These are phyloP conservation scores for Apotomis capreana DNA, from an alignment of 2,888 invertebrate species.

Conservation along the genomic window DNA sequence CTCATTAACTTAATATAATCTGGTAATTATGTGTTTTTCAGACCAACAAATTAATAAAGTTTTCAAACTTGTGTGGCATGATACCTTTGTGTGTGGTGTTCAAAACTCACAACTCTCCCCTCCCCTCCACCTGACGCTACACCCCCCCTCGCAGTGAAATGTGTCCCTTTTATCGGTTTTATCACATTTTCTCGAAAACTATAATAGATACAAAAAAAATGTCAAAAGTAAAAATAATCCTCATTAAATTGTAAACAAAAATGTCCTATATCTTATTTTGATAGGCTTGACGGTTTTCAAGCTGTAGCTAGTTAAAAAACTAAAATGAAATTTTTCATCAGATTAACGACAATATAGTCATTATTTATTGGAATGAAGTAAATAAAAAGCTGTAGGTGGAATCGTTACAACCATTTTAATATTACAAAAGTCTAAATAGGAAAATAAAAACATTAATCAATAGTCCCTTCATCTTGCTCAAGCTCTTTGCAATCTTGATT, in stretches of 20 bases:
- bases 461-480: background rate
- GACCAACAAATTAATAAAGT: background rate
- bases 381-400: constrained; percentile 1
- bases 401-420: background rate
- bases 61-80: constrained; percentile 4
- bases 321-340: background rate
- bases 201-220: background rate
- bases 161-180: constrained; percentile 1
- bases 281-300: background rate
- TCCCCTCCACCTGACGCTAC: background rate
- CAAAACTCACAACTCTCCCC: constrained; percentile 5
- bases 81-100: background rate
- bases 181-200: background rate
- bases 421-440: background rate
- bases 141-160: background rate
- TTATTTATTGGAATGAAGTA: constrained; percentile 1
- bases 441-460: background rate
- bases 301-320: background rate
- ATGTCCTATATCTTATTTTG: background rate
- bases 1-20: too few species aligned
- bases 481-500: background rate
- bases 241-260: constrained; percentile 1
- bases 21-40: constrained; percentile 1
- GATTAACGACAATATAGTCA: background rate
- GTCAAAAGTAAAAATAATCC: background rate